phyloP scores from a whole-genome alignment of 2,888 invertebrate species.

The Campaea margaritaria region DNA sequence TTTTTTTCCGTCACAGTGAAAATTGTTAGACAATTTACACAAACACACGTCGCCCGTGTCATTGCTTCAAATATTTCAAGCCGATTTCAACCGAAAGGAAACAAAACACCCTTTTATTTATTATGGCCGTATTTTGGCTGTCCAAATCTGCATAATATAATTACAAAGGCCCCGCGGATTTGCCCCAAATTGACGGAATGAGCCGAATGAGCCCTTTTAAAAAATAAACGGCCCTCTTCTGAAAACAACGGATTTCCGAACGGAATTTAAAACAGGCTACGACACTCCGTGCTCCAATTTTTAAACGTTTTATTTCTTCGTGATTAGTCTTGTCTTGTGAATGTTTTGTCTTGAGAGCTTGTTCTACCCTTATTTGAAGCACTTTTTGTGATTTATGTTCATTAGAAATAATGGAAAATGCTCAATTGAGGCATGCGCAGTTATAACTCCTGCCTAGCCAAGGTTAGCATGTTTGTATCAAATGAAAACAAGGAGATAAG shows the following conservation, averaged over 20 bases:
- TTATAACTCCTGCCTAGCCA: too few species aligned
- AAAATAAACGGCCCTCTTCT: slow-evolving; percentile 33
- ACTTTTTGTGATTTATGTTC: not conserved
- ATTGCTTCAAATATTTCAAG: slow-evolving; percentile 12
- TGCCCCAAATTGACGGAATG: slow-evolving; percentile 32
- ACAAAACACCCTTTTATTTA: slow-evolving; percentile 21
- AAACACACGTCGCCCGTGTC: slow-evolving; percentile 1
- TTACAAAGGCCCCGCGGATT: slow-evolving; percentile 33
- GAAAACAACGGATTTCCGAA: slow-evolving; percentile 27
- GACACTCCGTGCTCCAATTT: slow-evolving; percentile 26
- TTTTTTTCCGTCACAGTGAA: too few species aligned
- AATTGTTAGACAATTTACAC: too few species aligned
- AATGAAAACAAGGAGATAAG: too few species aligned
- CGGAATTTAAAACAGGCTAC: slow-evolving; percentile 35
- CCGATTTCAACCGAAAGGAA: slow-evolving; percentile 10
- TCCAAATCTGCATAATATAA: slow-evolving; percentile 42
- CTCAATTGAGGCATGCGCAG: too few species aligned
- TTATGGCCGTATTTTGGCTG: slow-evolving; percentile 17
- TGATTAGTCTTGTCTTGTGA: slow-evolving; percentile 22
- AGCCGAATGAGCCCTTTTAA: slow-evolving; percentile 29
- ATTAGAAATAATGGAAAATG: too few species aligned
- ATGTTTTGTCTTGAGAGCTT: not conserved
- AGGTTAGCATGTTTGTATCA: too few species aligned
- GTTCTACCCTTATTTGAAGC: slow-evolving; percentile 4
- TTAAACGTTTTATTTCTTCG: slow-evolving; percentile 30